phyloP scores from a whole-genome alignment of 1,140 invertebrate species.

The Hycleus cichorii region DNA sequence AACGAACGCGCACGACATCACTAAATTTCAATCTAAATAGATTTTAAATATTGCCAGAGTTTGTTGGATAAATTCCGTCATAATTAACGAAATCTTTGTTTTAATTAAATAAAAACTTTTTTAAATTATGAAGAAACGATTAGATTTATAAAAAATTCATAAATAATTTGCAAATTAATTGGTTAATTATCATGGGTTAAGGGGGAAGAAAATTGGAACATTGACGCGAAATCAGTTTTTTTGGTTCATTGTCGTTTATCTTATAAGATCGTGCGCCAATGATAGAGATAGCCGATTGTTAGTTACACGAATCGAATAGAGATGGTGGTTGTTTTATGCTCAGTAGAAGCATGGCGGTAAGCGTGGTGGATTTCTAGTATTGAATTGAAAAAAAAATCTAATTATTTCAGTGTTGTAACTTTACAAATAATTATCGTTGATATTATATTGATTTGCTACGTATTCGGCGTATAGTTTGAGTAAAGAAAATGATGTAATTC shows the following conservation, averaged over 20 bases:
- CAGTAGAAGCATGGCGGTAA: slow-evolving; percentile 25
- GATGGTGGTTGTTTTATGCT: neutral
- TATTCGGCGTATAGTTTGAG: slow-evolving; percentile 1
- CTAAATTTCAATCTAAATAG: no score
- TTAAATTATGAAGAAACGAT: no score
- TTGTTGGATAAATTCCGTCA: no score
- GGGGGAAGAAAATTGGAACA: no score
- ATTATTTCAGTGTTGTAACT: slow-evolving; percentile 11
- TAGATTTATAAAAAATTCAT: no score
- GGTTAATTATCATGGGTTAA: no score
- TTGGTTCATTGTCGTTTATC: neutral
- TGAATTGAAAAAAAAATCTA: slow-evolving; percentile 11
- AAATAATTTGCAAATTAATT: no score
- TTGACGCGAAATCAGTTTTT: neutral
- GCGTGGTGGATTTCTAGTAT: slow-evolving; percentile 22
- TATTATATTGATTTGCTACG: neutral
- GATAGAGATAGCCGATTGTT: neutral
- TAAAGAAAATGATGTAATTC: neutral
- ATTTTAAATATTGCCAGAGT: no score
- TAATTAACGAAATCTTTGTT: no score
- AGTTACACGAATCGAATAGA: no score
- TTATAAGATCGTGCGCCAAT: neutral
- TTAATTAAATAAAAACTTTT: no score
- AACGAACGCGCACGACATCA: no score
- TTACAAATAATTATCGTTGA: neutral